Conservation (phyloP, 2,888 invertebrate species). For the Deilephila elpenor region DNA sequence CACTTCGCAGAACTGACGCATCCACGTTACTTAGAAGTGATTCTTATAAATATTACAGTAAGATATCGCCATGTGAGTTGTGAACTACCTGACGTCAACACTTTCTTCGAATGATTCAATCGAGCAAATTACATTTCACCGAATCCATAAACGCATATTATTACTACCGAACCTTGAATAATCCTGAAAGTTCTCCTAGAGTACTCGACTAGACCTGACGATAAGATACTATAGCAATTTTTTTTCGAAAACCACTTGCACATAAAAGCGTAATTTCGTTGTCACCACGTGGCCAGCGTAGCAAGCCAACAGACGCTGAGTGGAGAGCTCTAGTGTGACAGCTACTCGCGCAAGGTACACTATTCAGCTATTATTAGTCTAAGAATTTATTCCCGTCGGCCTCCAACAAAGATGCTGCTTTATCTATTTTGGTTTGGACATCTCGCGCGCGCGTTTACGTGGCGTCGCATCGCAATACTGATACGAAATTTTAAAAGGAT, state of each 20-base stretch:
- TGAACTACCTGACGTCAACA: too few relatives aligned
- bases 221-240: too few relatives aligned
- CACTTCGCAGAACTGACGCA: too few relatives aligned
- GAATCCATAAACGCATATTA: too few relatives aligned
- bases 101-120: too few relatives aligned
- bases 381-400: slow-evolving; percentile 69
- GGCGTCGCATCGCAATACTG: slow-evolving; percentile 26
- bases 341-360: slow-evolving; percentile 51
- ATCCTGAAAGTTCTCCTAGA: too few relatives aligned
- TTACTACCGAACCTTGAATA: too few relatives aligned
- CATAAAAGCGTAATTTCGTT: not conserved
- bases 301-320: slow-evolving; percentile 39
- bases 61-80: too few relatives aligned
- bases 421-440: slow-evolving; percentile 70
- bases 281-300: slow-evolving; percentile 40
- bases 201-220: too few relatives aligned
- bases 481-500: slow-evolving; percentile 3
- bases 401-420: slow-evolving; percentile 73
- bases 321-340: slow-evolving; percentile 43
- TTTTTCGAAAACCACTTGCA: not conserved
- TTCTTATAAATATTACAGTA: too few relatives aligned
- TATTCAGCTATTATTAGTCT: slow-evolving; percentile 69
- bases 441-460: slow-evolving; percentile 56
- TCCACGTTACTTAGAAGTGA: too few relatives aligned
- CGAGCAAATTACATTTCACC: too few relatives aligned